A percentile compares a stretch with the other conserved stretches of the same genome.
These are phyloP conservation scores for Popillia japonica DNA, from an alignment of 1,140 invertebrate genomes.

Conservation along the genomic window DNA sequence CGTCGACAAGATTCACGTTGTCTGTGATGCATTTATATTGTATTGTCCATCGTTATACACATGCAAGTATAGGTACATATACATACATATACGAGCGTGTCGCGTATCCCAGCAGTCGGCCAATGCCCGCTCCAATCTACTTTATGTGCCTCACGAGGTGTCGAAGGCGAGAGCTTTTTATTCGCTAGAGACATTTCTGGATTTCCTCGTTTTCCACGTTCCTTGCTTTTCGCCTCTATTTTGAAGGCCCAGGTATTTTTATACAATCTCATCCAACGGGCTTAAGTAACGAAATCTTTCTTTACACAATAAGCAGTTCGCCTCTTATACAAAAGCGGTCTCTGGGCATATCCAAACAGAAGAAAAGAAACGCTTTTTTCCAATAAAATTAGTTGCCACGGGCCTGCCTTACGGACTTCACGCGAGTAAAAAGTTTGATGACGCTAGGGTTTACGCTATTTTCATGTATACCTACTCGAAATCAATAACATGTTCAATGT, in stretches of 20 bases:
- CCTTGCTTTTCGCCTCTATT: constrained; percentile 23
- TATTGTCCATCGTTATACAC: constrained; percentile 17
- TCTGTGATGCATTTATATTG: neutral
- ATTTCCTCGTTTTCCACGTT: constrained; percentile 38
- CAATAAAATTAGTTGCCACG: constrained; percentile 30
- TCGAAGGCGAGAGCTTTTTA: constrained; percentile 42
- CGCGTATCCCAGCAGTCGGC: constrained; percentile 45
- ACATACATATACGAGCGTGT: constrained; percentile 36
- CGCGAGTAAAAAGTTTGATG: constrained; percentile 15
- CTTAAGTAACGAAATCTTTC: constrained; percentile 34
- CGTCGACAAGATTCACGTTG: neutral
- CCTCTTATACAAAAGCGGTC: constrained; percentile 33
- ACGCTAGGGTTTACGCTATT: neutral
- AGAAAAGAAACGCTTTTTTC: constrained; percentile 30
- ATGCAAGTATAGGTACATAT: constrained; percentile 3
- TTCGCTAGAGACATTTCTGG: constrained; percentile 43
- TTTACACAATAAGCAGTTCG: constrained; percentile 31
- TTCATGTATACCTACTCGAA: constrained; percentile 5
- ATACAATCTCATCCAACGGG: constrained; percentile 29
- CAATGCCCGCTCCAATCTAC: constrained; percentile 46
- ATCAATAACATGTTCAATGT: neutral
- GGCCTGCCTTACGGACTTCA: constrained; percentile 8
- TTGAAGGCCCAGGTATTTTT: constrained; percentile 32
- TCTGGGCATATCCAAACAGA: constrained; percentile 29
- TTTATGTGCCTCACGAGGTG: constrained; percentile 46